Evolutionary conservation across 1,140 invertebrate species (phyloP), one percentile per base, ranked within the genome.

Genomic region (Drosophila virilis): DNA sequence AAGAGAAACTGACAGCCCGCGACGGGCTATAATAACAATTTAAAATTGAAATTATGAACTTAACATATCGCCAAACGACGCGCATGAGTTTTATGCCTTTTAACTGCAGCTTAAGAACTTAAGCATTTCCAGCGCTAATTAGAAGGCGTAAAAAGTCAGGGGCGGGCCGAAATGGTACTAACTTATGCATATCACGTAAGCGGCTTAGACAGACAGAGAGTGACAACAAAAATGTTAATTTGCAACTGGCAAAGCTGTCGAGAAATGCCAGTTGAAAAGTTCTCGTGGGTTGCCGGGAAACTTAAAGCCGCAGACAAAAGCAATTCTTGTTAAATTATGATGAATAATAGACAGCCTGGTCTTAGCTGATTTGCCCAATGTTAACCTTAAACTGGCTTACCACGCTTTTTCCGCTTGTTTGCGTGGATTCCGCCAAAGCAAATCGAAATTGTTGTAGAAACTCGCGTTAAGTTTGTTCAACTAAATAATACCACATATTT

Each of bases 31-130:
- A 85, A 85, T 85, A 85, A 82, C 78, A 86, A 88, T 88, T 82
- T 78, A 42, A 82, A 88, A 88, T 88, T 86, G 71, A 86, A 86
- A 86, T 86, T 78, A 88, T 86, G 71, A 86, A 86, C 82, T 86
- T 86, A 78, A 82, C 83, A 86, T 85, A 78, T 81, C 78, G 57
- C 69, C 70, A 65, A 82, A 70, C 74, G 79, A 70, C 78, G 83
- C 75, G 83, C 83, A 80, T 80, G 85, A 88, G 71, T 59, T 73
- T 86, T 82, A 88, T 86, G 78, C 83, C 82, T 88, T 86, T 88
- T 86, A 86, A 86, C 83, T 88, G 82, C 79, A 86, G 82, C 83
- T 86, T 86, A 86, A 88, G 71, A 81, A 86, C 76, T 88, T 86
- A 76, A 82, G 13, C 52, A 78, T 22, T 78, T 69, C 35, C 54